Conservation (phyloP, 2,113 vertebrate genomes). For the Psophia crepitans region DNA sequence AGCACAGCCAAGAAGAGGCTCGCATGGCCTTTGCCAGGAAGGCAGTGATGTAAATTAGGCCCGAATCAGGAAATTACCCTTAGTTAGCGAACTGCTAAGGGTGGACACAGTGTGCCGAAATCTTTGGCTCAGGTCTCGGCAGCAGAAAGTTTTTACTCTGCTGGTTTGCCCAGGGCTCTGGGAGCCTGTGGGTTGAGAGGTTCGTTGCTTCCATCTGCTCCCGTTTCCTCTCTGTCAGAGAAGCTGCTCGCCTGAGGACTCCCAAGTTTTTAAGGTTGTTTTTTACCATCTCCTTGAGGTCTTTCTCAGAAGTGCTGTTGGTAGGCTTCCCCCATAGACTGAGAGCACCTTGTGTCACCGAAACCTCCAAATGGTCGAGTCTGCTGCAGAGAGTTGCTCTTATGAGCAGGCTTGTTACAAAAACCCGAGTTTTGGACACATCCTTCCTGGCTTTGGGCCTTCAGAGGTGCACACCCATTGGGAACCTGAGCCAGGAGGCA, state of each 20-base stretch:
- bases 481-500: not conserved
- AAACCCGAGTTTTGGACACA: not conserved
- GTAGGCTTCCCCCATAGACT: not conserved
- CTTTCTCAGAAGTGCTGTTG: not conserved
- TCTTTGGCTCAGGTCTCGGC: not conserved
- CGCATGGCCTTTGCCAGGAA: not conserved
- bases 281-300: not conserved
- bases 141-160: not conserved
- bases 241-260: not conserved
- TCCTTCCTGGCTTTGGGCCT: not conserved
- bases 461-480: not conserved
- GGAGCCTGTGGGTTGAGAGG: not conserved
- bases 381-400: not conserved
- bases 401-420: not conserved
- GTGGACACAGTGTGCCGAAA: not conserved
- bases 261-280: not conserved
- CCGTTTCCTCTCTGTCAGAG: fast-evolving
- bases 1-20: not conserved
- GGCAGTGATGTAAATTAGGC: not conserved
- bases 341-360: no score
- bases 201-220: not conserved
- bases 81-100: not conserved
- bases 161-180: not conserved
- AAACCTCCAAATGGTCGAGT: not conserved
- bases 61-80: not conserved